These are phyloP conservation scores for Galago senegalensis DNA, from an alignment of 2,797 vertebrate species.

Conservation along the genomic window DNA sequence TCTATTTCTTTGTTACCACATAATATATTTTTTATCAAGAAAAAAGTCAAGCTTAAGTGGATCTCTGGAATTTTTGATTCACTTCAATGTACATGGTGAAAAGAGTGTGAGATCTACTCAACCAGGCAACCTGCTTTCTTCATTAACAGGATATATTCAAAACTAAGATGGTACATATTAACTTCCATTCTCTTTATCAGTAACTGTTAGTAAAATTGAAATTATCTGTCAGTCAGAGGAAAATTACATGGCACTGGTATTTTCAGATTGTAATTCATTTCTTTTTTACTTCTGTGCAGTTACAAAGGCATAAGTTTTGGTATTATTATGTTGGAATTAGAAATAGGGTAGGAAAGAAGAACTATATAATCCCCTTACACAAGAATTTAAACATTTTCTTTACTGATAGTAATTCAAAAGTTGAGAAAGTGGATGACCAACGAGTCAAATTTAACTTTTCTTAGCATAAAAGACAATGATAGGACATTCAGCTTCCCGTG, in stretches of 20 bases:
- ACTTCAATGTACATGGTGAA: background rate
- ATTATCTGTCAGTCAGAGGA: background rate
- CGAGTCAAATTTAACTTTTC: background rate
- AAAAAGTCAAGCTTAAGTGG: background rate
- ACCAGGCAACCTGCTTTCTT: background rate
- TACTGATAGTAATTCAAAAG: background rate
- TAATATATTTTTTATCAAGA: background rate
- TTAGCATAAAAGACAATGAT: background rate
- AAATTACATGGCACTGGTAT: background rate
- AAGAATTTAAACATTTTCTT: conserved; percentile 16
- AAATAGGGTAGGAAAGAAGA: conserved; percentile 9
- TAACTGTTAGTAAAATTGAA: background rate
- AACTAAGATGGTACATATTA: background rate
- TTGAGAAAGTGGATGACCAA: background rate
- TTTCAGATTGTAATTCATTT: background rate
- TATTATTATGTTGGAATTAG: background rate
- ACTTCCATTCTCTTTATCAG: background rate
- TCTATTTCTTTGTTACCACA: background rate
- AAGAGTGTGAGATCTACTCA: background rate
- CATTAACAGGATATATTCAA: background rate
- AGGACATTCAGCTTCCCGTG: background rate
- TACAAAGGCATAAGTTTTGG: background rate
- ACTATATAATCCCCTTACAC: background rate
- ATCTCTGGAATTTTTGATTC: background rate
- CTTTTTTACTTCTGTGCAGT: background rate